Percentiles rank a stretch among this genome's conserved stretches.
Evolutionary conservation across 2,797 vertebrate species (phyloP).

Genomic region (Cephalopachus bancanus): DNA sequence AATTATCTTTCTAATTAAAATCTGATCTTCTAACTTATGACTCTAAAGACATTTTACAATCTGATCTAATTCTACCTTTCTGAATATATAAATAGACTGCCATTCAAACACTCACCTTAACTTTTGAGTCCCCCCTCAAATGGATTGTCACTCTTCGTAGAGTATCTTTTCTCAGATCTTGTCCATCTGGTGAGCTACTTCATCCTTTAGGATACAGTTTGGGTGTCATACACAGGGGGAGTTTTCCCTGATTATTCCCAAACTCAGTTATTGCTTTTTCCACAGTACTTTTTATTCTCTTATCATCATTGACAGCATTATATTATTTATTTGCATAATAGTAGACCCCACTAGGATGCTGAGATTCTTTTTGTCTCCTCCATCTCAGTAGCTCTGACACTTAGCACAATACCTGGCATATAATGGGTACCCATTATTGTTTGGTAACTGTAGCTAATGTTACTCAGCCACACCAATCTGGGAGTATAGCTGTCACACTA

Average conservation of each 20-base stretch:
- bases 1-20: slow-evolving; percentile 51
- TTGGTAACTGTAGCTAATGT: not conserved
- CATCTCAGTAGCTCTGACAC: not conserved
- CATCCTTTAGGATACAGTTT: not conserved
- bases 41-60: slow-evolving; percentile 33
- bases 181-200: not conserved
- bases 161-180: not conserved
- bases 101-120: slow-evolving; percentile 30
- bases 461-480: not conserved
- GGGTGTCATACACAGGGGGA: not conserved
- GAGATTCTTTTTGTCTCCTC: not conserved
- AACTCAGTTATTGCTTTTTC: not conserved
- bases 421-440: not conserved
- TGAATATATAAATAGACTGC: not conserved
- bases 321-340: not conserved
- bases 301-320: not conserved
- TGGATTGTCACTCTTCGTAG: not conserved
- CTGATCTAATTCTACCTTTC: not conserved
- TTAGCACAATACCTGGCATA: not conserved
- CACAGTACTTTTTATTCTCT: not conserved
- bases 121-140: slow-evolving; percentile 24
- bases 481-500: not conserved
- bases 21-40: not conserved
- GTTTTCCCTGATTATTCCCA: not conserved
- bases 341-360: not conserved